Percentiles rank a stretch among this genome's conserved stretches.
Evolutionary conservation across 1,140 invertebrate species (phyloP).

Genomic region (Drosophila hydei): DNA sequence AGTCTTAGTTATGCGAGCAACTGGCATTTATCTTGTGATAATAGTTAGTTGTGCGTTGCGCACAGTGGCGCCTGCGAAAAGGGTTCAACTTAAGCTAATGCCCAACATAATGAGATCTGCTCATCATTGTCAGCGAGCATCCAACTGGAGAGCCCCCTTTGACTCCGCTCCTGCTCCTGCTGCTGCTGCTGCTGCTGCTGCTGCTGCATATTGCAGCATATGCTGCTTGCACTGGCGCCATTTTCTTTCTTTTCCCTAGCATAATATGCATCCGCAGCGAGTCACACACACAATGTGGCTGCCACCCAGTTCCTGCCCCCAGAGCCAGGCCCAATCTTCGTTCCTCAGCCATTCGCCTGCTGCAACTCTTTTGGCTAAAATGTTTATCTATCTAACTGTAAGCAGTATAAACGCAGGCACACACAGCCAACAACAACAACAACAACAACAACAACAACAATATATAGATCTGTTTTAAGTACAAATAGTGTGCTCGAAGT

Average conservation of each 20-base stretch:
- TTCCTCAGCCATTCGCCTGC: constrained; percentile 13
- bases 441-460: constrained; percentile 43
- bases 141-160: too few relatives aligned
- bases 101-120: background rate
- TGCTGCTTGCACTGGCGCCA: constrained; percentile 48
- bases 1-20: constrained; percentile 73
- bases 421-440: constrained; percentile 24
- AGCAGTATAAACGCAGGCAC: constrained; percentile 63
- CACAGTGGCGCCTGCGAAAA: constrained; percentile 8
- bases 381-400: constrained; percentile 75
- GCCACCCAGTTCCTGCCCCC: background rate
- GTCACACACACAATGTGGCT: constrained; percentile 38
- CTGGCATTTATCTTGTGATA: constrained; percentile 79
- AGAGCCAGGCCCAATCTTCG: background rate
- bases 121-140: too few relatives aligned
- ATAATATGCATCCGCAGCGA: constrained; percentile 66
- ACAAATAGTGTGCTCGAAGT: constrained; percentile 61
- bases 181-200: constrained; percentile 14
- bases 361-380: constrained; percentile 53
- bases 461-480: constrained; percentile 75
- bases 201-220: constrained; percentile 35
- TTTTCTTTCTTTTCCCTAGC: constrained; percentile 49
- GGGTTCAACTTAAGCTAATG: background rate
- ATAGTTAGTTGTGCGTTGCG: constrained; percentile 68
- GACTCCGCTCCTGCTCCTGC: constrained; percentile 9